Base-by-base conservation (phyloP, 2,797 vertebrate species). In the Amphiprion clarkii region DNA sequence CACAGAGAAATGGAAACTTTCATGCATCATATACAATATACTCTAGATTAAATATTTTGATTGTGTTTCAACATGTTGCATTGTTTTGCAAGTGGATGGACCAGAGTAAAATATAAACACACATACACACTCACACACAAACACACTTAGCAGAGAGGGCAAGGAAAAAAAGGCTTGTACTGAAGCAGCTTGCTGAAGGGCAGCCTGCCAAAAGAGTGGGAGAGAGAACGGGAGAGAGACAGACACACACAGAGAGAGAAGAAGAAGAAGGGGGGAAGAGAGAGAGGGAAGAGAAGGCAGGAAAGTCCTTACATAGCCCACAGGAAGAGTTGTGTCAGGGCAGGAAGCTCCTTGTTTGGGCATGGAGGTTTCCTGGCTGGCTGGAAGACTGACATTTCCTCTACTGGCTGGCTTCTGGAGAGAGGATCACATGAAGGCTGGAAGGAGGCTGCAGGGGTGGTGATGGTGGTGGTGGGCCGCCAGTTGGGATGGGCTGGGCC, bases 261-360 rank as follows among this genome's bases (percentile, higher is more conserved):
- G 23, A 68, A 71, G 57, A 53, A 68, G 51, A 67, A 59, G 60
- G 66, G 68, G 69, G 74, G 67, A 21, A 71, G 51, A 72, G 59
- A 75, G 73, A 79, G 54, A 87, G 91, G 72, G 67, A 46, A 72
- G 93, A 90, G 87, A 91, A 92, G 87, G 86, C 93, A 95, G 88
- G 96, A 97, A 96, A 96, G 86, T 93, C 96, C 97, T 96, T 97
- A 95, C 96, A 96, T 96, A 95, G 94, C 89, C 93, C 75, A 85
- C 93, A 96, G 96, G 96, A 97, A 97, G 92, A 90, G 89, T 94
- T 93, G 92, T 94, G 89, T 95, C 95, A 89, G 89, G 89, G 79
- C 94, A 96, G 95, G 95, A 96, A 95, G 84, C 84, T 81, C 94
- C 94, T 91, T 95, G 79, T 95, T 92, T 95, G 94, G 95, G 85